Evolutionary conservation across 2,888 invertebrate genomes (phyloP).

Genomic region (Eristalis pertinax): DNA sequence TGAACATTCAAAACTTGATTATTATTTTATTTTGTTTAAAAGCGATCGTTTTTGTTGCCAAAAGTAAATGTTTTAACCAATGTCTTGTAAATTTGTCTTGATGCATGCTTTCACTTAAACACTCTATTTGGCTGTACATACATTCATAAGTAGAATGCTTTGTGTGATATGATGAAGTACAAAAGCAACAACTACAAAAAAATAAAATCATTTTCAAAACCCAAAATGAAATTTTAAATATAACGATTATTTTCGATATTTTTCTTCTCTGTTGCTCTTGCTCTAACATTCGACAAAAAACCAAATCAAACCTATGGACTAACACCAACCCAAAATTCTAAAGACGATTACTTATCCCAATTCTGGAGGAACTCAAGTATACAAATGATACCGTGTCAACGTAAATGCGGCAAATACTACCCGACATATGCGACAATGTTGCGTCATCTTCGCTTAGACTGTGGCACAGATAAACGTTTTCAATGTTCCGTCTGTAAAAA

Average conservation of each 20-base stretch:
- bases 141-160: slow-evolving; percentile 1
- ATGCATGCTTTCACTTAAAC: neutral
- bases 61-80: slow-evolving; percentile 43
- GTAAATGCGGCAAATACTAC: slow-evolving; percentile 82
- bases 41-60: slow-evolving; percentile 23
- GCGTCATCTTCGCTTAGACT: slow-evolving; percentile 77
- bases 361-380: slow-evolving; percentile 51
- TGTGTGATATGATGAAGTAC: neutral
- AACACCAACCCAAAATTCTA: neutral
- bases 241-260: slow-evolving; percentile 35
- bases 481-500: slow-evolving; percentile 77
- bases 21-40: slow-evolving; percentile 30
- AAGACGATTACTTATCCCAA: slow-evolving; percentile 46
- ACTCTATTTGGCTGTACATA: neutral
- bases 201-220: neutral
- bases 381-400: slow-evolving; percentile 75
- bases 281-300: slow-evolving; percentile 15
- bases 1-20: slow-evolving; percentile 5
- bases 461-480: slow-evolving; percentile 77
- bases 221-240: neutral
- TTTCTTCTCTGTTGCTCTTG: slow-evolving; percentile 54
- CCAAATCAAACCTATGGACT: neutral
- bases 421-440: slow-evolving; percentile 76
- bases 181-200: slow-evolving; percentile 1
- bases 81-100: neutral